Base-by-base conservation (phyloP, 2,888 invertebrate genomes). In the Nomada flava region DNA sequence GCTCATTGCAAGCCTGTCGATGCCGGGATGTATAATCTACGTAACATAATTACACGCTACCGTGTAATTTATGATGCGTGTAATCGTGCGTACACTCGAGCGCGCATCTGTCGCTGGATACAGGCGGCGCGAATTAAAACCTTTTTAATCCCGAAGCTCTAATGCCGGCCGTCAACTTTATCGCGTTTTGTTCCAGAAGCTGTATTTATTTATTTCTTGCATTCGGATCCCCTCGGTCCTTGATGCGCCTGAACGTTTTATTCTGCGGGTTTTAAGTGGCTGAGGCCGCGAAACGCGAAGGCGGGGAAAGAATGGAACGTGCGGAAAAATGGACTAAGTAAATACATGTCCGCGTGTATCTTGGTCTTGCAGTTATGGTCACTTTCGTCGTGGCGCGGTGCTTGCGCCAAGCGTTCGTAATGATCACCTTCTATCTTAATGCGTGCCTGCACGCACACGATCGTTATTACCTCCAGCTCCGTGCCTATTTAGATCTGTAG, bases 31-130 rank as follows among this genome's bases (percentile, higher is more conserved):
- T 83, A 59, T 82, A 82, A 83, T 83, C 77, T 83, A n/a, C 59
- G 67, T 82, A 82, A 71, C 81, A 75, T 83, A 83, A 83, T 83
- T 83, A 68, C 60, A 81, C 63, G 81, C 77, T 71, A 59, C 74
- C 59, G 70, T 42, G 53, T 74, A 71, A 83, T 83, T 83, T 83
- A 83, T 57, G 74, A 65, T 55, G 63, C 69, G 42, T 53, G 65
- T 63, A 72, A 68, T 71, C 57, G 29, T 13, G 59, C 65, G 55
- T 50, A 13, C 67, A 11, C 70, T 72, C 65, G 55, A 20, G 13
- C 53, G 50, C 57, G 20, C 55, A 20, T 67, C 70, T 76, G 42
- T 26, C 74, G 47, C 20, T 10, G 62, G 52, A 67, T n/a, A 47
- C 1, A 59, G 13, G 13, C 20, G 44, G 23, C 18, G 11, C n/a